Evolutionary conservation across 2,888 invertebrate genomes (phyloP).

Genomic region (Troides aeacus): DNA sequence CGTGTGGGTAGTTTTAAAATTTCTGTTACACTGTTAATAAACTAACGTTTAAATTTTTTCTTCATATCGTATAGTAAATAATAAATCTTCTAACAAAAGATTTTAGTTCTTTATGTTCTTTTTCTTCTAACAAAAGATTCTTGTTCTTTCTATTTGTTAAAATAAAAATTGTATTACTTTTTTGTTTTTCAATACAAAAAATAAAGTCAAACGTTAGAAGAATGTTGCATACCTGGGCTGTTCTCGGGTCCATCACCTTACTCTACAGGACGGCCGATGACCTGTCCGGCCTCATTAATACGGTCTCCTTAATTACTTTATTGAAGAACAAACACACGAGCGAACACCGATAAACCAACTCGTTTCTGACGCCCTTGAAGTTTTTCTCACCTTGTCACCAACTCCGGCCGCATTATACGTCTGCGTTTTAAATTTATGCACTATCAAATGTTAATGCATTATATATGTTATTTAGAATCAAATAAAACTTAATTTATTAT

Average conservation of each 20-base stretch:
- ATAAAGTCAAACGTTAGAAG: neutral
- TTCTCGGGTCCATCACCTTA: constrained; percentile 35
- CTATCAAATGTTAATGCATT: neutral
- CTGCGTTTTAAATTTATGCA: neutral
- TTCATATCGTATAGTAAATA: no score
- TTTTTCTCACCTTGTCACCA: constrained; percentile 7
- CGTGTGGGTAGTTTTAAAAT: neutral
- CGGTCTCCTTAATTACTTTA: constrained; percentile 44
- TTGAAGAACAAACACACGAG: constrained; percentile 40
- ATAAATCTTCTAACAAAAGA: no score
- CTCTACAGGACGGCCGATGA: constrained; percentile 30
- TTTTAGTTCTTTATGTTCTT: no score
- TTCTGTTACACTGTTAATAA: no score
- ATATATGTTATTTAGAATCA: neutral
- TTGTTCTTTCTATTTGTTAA: no score
- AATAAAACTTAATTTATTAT: no score
- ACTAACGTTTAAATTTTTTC: no score
- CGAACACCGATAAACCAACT: constrained; percentile 17
- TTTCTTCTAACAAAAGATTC: no score
- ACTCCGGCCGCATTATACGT: neutral
- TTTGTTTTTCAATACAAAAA: neutral
- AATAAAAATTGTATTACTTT: no score
- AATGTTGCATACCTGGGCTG: constrained; percentile 26
- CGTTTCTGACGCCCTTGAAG: constrained; percentile 21
- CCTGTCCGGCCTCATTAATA: constrained; percentile 37